Conservation (phyloP, 2,888 invertebrate genomes). For the Tiliacea citrago region DNA sequence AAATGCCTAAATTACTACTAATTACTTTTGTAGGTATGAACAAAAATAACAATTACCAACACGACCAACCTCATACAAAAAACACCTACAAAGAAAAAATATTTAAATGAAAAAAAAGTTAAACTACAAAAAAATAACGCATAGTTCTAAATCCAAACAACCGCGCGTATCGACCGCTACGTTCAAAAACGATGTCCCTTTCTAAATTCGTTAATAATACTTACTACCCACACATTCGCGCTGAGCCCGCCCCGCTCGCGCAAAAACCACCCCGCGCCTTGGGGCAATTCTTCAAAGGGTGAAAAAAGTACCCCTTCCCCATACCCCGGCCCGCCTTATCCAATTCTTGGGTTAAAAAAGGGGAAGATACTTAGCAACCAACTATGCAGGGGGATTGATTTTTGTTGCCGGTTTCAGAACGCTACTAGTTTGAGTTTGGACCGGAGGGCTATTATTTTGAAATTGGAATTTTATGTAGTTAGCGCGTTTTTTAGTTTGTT, state of each 20-base stretch:
- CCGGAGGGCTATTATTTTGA: conserved; percentile 52
- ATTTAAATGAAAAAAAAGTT: conserved; percentile 8
- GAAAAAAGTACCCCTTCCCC: conserved; percentile 84
- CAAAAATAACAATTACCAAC: neutral
- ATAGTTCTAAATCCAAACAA: conserved; percentile 68
- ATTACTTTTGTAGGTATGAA: neutral
- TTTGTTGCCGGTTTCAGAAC: conserved; percentile 74
- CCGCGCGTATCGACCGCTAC: conserved; percentile 72
- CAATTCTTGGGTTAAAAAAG: conserved; percentile 90
- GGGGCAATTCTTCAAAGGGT: conserved; percentile 90
- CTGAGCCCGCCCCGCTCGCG: conserved; percentile 73
- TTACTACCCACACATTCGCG: conserved; percentile 82
- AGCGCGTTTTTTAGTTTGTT: neutral
- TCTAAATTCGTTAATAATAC: conserved; percentile 87
- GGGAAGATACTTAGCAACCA: conserved; percentile 89
- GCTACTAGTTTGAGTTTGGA: conserved; percentile 66
- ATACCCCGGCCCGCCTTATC: conserved; percentile 85
- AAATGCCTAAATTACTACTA: no score
- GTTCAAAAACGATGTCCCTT: conserved; percentile 88
- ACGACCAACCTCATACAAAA: neutral
- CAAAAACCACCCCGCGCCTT: conserved; percentile 86
- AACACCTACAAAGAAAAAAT: neutral
- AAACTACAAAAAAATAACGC: conserved; percentile 54
- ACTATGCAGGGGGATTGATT: conserved; percentile 83
- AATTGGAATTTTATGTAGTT: conserved; percentile 40